These are phyloP conservation scores for Mythimna loreyi DNA, from an alignment of 2,888 invertebrate species.

Conservation along the genomic window DNA sequence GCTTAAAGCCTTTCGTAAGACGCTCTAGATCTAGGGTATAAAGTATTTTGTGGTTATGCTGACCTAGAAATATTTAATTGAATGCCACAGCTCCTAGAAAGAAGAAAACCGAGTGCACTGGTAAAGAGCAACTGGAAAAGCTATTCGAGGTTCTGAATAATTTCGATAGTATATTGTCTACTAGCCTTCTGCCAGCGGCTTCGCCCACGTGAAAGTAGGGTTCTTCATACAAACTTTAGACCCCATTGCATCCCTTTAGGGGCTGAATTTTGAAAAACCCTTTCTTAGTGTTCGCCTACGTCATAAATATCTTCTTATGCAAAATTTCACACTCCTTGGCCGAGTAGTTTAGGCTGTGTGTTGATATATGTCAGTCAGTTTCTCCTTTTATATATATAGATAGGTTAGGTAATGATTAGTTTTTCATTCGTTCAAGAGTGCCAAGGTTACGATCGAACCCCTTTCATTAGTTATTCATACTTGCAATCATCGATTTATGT, in stretches of 20 bases:
- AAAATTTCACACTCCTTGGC: no score
- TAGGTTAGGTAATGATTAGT: slow-evolving; percentile 11
- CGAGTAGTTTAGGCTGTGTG: no score
- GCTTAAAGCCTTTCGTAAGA: no score
- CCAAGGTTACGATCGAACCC: slow-evolving; percentile 26
- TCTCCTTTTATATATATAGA: no score
- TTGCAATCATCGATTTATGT: slow-evolving; percentile 44
- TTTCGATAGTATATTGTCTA: no score
- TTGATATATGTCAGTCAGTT: slow-evolving; percentile 2
- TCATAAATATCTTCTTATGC: no score
- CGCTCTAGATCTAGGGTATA: background rate
- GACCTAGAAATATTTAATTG: slow-evolving; percentile 17
- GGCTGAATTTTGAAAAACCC: no score
- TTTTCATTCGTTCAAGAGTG: slow-evolving; percentile 9
- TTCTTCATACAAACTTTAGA: no score
- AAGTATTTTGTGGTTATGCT: slow-evolving; percentile 11
- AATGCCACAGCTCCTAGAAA: background rate
- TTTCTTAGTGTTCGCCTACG: no score
- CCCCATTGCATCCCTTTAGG: no score
- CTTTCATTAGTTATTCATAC: slow-evolving; percentile 22
- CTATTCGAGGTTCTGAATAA: background rate
- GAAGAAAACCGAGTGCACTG: background rate
- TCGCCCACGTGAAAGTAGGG: no score
- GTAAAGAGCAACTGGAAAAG: slow-evolving; percentile 5
- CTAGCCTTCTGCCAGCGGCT: no score